These are phyloP conservation scores for Amphiprion percula DNA, from an alignment of 2,113 vertebrate genomes.

Conservation along the genomic window DNA sequence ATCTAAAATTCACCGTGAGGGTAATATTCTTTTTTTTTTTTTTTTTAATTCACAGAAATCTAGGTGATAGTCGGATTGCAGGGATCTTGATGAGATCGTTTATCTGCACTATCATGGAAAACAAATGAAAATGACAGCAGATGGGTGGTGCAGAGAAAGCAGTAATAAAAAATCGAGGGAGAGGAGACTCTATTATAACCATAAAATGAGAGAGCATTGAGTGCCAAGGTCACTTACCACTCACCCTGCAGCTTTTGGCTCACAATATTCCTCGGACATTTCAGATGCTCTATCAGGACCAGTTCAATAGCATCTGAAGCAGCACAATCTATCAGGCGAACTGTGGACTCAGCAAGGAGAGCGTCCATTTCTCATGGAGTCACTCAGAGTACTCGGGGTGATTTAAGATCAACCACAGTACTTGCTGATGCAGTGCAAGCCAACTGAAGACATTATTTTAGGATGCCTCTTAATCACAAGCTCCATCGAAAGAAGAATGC, in stretches of 20 bases:
- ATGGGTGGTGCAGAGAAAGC: constrained; percentile 9
- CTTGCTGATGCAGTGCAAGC: constrained; percentile 67
- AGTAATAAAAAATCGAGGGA: constrained; percentile 3
- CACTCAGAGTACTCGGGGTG: constrained; percentile 58
- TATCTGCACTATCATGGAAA: constrained; percentile 2
- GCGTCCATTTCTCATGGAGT: constrained; percentile 71
- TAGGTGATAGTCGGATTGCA: background rate
- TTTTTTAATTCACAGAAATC: too few relatives aligned
- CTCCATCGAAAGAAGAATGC: constrained; percentile 40
- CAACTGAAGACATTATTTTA: constrained; percentile 73
- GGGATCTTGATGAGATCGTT: constrained; percentile 12
- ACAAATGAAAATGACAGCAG: constrained; percentile 45
- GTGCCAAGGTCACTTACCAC: constrained; percentile 56
- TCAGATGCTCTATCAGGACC: constrained; percentile 65
- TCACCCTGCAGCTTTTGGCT: constrained; percentile 56
- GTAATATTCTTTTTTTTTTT: background rate
- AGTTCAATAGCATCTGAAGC: constrained; percentile 73
- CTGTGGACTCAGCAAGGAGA: constrained; percentile 77
- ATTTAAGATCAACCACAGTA: constrained; percentile 71
- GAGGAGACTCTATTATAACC: constrained; percentile 31
- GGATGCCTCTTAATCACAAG: constrained; percentile 67
- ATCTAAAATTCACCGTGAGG: background rate
- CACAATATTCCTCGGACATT: constrained; percentile 38
- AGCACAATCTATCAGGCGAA: constrained; percentile 75
- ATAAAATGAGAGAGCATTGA: constrained; percentile 40